These are phyloP conservation scores for Drosophila differens DNA, from an alignment of 2,888 invertebrate genomes.

Conservation along the genomic window DNA sequence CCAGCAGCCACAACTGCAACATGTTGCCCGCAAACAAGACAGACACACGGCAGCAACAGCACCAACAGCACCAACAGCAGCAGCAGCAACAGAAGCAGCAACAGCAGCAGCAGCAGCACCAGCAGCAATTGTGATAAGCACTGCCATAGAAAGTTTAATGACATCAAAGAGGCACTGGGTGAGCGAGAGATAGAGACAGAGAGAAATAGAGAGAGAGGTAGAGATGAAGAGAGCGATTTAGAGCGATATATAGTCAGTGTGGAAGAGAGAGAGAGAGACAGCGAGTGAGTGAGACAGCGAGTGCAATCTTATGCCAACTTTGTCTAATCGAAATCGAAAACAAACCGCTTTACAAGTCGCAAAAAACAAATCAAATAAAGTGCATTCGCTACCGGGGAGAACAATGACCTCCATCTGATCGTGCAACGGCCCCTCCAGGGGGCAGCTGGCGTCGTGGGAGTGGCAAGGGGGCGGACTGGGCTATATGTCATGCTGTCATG, in stretches of 20 bases:
- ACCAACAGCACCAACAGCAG: conserved; percentile 31
- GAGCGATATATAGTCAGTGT: neutral
- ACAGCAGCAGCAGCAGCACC: conserved; percentile 27
- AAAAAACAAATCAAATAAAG: conserved; percentile 21
- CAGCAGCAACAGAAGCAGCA: conserved; percentile 28
- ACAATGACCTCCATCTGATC: conserved; percentile 66
- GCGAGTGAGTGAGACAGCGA: neutral
- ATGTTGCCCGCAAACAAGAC: conserved; percentile 40
- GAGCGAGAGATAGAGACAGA: neutral
- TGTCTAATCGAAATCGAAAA: conserved; percentile 74
- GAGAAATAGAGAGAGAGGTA: neutral
- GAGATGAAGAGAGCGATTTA: neutral
- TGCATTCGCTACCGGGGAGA: conserved; percentile 26
- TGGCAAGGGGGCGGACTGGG: conserved; percentile 16
- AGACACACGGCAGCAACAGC: conserved; percentile 32
- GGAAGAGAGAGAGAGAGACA: neutral
- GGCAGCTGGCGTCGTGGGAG: conserved; percentile 19
- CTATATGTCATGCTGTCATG: conserved; percentile 20
- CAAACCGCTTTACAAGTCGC: conserved; percentile 51
- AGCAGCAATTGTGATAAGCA: conserved; percentile 64
- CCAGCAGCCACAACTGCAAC: conserved; percentile 41
- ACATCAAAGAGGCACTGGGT: conserved; percentile 38
- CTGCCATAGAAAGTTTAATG: conserved; percentile 69
- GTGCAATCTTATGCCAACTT: conserved; percentile 39
- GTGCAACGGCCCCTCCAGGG: conserved; percentile 36